Conservation (phyloP, 2,888 invertebrate species). For the Lottia scabra region DNA sequence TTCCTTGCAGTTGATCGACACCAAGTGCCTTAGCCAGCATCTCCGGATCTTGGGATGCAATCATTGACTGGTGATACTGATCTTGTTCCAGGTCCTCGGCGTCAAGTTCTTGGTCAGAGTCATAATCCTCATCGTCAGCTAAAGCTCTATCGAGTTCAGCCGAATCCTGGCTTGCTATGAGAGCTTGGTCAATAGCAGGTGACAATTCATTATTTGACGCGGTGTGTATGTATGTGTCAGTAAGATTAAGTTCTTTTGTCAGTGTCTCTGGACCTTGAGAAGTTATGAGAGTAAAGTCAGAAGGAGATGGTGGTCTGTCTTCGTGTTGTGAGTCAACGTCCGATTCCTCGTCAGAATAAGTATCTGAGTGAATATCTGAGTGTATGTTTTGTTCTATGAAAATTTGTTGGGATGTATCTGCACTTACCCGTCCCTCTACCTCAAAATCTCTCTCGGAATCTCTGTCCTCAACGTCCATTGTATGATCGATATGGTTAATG, state of each 20-base stretch:
- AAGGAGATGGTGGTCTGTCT: slow-evolving; percentile 65
- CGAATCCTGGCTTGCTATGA: not conserved
- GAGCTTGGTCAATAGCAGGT: slow-evolving; percentile 19
- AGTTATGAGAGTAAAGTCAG: slow-evolving; percentile 63
- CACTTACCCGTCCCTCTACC: slow-evolving; percentile 49
- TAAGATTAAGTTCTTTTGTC: slow-evolving; percentile 35
- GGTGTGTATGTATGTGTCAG: slow-evolving; percentile 8
- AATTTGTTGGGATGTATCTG: slow-evolving; percentile 63
- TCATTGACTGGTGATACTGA: slow-evolving; percentile 53
- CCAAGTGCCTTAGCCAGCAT: slow-evolving; percentile 47
- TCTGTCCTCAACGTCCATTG: slow-evolving; percentile 11
- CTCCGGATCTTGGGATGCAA: slow-evolving; percentile 62
- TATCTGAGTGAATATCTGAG: slow-evolving; percentile 11
- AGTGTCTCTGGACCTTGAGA: slow-evolving; percentile 52
- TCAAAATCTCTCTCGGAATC: slow-evolving; percentile 27
- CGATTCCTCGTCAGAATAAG: slow-evolving; percentile 10
- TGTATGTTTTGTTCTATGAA: slow-evolving; percentile 61
- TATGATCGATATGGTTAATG: slow-evolving; percentile 20
- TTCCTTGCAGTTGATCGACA: not conserved
- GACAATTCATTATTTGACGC: slow-evolving; percentile 16
- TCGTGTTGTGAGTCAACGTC: slow-evolving; percentile 21
- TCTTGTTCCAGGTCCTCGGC: slow-evolving; percentile 8
- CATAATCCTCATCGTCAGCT: slow-evolving; percentile 6
- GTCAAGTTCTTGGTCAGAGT: slow-evolving; percentile 19
- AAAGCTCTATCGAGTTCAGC: not conserved